Conservation (phyloP, 1,140 invertebrate genomes). For the Vollenhovia emeryi region DNA sequence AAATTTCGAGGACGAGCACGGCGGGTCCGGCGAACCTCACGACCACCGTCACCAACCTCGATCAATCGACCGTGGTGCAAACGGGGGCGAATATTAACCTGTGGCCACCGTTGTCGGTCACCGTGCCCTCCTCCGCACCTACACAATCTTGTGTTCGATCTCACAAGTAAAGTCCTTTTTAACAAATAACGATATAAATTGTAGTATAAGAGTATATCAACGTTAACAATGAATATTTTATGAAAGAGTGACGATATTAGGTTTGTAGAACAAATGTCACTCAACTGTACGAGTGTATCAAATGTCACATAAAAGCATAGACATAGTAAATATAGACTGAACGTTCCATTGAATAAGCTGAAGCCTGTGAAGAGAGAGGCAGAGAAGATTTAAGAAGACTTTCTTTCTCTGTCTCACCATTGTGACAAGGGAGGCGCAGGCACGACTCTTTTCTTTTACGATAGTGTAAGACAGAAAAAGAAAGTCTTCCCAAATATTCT, state of each 20-base stretch:
- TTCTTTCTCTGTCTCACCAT: too few relatives aligned
- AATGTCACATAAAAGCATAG: not conserved
- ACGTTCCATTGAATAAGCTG: too few relatives aligned
- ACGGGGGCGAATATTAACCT: conserved; percentile 83
- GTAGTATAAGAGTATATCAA: not conserved
- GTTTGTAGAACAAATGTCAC: not conserved
- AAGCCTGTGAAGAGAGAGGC: too few relatives aligned
- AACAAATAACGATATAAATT: not conserved
- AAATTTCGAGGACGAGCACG: conserved; percentile 61
- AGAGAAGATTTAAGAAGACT: too few relatives aligned
- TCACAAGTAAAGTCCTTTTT: conserved; percentile 61
- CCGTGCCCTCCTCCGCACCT: conserved; percentile 82
- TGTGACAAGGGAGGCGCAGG: too few relatives aligned
- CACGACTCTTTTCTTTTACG: too few relatives aligned
- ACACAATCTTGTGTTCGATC: conserved; percentile 75
- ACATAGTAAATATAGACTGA: too few relatives aligned
- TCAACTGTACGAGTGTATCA: not conserved
- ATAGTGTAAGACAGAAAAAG: too few relatives aligned
- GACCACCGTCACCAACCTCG: conserved; percentile 56
- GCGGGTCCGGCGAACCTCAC: conserved; percentile 48
- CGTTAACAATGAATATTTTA: not conserved
- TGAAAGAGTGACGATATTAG: not conserved
- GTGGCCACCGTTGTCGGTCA: conserved; percentile 88
- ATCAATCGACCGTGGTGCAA: conserved; percentile 69
- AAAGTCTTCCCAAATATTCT: too few relatives aligned